Base-by-base conservation (phyloP, 2,888 invertebrate genomes). In the Lordiphosa andalusiaca region DNA sequence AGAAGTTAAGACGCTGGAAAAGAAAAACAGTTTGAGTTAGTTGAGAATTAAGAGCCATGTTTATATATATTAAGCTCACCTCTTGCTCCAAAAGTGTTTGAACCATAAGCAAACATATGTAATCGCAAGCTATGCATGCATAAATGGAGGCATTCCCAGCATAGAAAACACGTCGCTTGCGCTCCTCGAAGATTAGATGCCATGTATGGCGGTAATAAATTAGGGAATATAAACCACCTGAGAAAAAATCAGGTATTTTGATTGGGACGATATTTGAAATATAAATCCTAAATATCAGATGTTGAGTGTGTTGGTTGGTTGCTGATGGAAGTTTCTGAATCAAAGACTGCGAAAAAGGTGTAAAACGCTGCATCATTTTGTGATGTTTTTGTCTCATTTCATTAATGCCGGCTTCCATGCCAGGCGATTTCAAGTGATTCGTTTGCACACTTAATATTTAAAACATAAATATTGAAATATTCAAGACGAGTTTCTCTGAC, bases 91-190 rank as follows among this genome's bases (percentile, higher is more conserved):
- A 67, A 0, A 33, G 39, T 0, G 23, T 55, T 36, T 80, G 78
- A 0, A 77, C 58, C 10, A 73, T 3, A 19, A 80, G 58, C 4
- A 89, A 49, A n/a, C 86, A 77, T 0, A 60, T 4, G 46, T 88
- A 88, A 40, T 88, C 88, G 58, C 77, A 73, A 6, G 65, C 62
- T 19, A 88, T 86, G 37, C 86, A 86, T 35, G 84, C 76, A 48
- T 76, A 89, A 40, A 88, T 85, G 10, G 62, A 69, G 0, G 56
- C 54, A 48, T 84, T 88, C 5, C 66, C 67, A 0, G 84, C 88
- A 55, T 85, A 78, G 58, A 89, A 84, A 44, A 85, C 57, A 5
- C 85, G 73, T 9, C 64, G 71, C 38, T 70, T 58, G n/a, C 73
- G 67, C 3, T 69, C 72, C 3, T 66, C 58, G 39, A 88, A 84